Evolutionary conservation across 2,797 vertebrate genomes (phyloP).

Genomic region (Neosalanx taihuensis): DNA sequence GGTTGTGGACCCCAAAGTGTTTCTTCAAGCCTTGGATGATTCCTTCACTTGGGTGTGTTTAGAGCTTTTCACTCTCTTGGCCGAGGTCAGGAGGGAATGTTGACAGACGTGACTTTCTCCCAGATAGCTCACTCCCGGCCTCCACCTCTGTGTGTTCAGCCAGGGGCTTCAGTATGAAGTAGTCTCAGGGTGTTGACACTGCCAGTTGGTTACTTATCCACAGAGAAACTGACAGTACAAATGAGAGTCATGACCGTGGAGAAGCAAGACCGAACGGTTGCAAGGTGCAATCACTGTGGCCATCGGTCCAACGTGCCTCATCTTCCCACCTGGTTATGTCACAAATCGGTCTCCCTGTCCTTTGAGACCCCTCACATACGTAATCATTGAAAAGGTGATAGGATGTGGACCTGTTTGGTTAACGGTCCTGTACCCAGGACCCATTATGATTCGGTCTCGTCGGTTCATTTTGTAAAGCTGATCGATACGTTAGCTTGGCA

Average conservation of each 20-base stretch:
- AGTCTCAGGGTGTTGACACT: constrained; percentile 12
- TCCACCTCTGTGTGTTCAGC: constrained; percentile 5
- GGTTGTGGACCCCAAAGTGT: constrained; percentile 21
- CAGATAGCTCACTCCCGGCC: not conserved
- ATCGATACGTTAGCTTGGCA: no score
- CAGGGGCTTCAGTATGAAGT: not conserved
- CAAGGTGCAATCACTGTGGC: not conserved
- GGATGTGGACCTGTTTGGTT: no score
- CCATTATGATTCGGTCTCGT: no score
- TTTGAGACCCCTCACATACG: no score
- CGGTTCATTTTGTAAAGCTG: no score
- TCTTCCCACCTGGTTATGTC: not conserved
- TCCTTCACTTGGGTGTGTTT: not conserved
- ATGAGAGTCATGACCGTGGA: constrained; percentile 8
- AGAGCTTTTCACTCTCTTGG: not conserved
- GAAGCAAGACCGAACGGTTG: not conserved
- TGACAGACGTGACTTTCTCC: constrained; percentile 23
- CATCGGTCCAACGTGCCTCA: not conserved
- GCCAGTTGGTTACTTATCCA: constrained; percentile 6
- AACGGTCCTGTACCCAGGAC: no score
- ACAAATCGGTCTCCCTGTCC: constrained; percentile 13
- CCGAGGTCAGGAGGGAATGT: not conserved
- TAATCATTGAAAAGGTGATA: no score
- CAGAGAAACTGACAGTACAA: constrained; percentile 10
- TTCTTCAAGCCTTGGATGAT: constrained; percentile 18